A percentile compares a stretch with the other conserved stretches of the same genome.
These are phyloP conservation scores for Lasiurus borealis DNA, from an alignment of 2,113 vertebrate genomes.

Conservation along the genomic window DNA sequence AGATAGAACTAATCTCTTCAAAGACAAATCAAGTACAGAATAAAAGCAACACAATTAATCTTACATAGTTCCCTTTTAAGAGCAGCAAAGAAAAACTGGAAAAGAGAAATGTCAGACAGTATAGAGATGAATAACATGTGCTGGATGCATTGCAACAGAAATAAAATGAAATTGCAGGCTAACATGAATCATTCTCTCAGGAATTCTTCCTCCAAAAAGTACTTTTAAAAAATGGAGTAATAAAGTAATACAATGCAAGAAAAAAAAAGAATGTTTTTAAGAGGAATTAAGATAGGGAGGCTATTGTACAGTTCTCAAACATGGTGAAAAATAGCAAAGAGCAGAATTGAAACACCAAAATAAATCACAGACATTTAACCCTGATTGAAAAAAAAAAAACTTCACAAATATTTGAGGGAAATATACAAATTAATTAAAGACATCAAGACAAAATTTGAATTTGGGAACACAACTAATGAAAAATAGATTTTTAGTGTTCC, in stretches of 20 bases:
- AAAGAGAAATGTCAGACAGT: slow-evolving; percentile 51
- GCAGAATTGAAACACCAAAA: neutral
- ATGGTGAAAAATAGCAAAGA: neutral
- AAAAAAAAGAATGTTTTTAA: neutral
- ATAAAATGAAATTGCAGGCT: slow-evolving; percentile 39
- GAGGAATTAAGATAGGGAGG: neutral
- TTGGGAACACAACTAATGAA: too few species aligned
- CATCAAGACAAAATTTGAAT: too few species aligned
- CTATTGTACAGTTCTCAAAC: neutral
- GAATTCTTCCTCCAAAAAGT: neutral
- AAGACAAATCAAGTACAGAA: slow-evolving; percentile 28
- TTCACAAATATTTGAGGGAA: too few species aligned
- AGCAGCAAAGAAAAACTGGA: neutral
- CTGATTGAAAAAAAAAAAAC: too few species aligned
- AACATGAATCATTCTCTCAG: slow-evolving; percentile 16
- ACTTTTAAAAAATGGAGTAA: neutral
- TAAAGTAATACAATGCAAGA: neutral
- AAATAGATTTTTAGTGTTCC: too few species aligned
- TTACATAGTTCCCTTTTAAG: neutral
- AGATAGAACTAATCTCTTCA: neutral
- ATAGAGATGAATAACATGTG: slow-evolving; percentile 19
- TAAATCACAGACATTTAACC: neutral
- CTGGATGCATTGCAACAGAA: slow-evolving; percentile 32
- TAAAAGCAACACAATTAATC: slow-evolving; percentile 36
- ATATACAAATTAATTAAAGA: too few species aligned